These are phyloP conservation scores for Phoxinus phoxinus DNA, from an alignment of 2,113 vertebrate genomes.

Conservation along the genomic window DNA sequence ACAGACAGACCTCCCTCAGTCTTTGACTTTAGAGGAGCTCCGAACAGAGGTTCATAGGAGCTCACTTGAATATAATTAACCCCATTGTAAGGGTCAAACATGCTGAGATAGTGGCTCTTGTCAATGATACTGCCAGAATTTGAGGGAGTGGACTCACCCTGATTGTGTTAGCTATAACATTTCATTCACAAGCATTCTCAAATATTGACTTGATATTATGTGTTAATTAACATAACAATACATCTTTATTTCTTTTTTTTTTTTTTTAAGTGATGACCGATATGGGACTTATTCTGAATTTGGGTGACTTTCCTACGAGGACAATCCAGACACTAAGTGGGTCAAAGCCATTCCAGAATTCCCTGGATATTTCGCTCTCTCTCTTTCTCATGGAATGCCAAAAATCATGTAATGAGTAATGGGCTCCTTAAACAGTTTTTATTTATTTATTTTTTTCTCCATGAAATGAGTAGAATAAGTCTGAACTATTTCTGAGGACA, in stretches of 20 bases:
- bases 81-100: slow-evolving; percentile 28
- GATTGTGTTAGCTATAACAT: not conserved
- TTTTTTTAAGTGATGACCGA: not conserved
- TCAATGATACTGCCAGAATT: not conserved
- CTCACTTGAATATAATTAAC: slow-evolving; percentile 32
- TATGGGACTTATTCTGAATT: not conserved
- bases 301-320: slow-evolving; percentile 14
- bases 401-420: not conserved
- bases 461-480: not conserved
- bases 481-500: not conserved
- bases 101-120: not conserved
- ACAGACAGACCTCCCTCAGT: slow-evolving; percentile 24
- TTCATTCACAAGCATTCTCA: not conserved
- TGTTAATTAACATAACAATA: not conserved
- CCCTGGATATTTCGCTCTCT: not conserved
- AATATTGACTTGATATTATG: not conserved
- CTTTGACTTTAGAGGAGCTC: not conserved
- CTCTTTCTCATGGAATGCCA: not conserved
- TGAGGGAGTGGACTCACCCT: not conserved
- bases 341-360: slow-evolving; percentile 34
- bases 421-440: not conserved
- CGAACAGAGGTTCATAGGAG: slow-evolving; percentile 3
- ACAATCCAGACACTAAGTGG: slow-evolving; percentile 16
- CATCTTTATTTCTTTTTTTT: too few relatives aligned
- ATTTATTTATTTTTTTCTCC: too few relatives aligned